Base-by-base conservation (phyloP, 2,113 vertebrate genomes). In the Mirounga angustirostris region DNA sequence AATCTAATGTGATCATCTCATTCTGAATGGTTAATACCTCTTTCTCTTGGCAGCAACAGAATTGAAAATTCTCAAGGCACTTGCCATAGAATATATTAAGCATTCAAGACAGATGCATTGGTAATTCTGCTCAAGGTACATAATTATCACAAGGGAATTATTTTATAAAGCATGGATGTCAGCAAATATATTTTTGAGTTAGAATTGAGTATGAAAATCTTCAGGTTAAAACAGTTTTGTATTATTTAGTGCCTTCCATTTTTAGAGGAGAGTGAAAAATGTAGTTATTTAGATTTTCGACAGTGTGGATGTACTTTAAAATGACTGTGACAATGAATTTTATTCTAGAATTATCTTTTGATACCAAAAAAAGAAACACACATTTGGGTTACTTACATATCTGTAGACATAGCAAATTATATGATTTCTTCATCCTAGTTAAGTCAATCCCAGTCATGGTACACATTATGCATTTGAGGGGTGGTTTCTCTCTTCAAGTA, bases 241-340 rank as follows among this genome's bases (percentile, higher is more conserved):
- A 73, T 86, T 97, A 95, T 96, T 98, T 98, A 98, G 13, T 97
- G 78, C 79, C 74, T 93, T 95, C 79, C 26, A 52, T 96, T 98
- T 97, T 95, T 74, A 96, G 85, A 98, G 92, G 73, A 97, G 73
- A 97, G 94, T 96, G 50, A 96, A 98, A 97, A 93, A 97, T 92
- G 89, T 80, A 78, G 18, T 96, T 97, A 95, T 97, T 97, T 97
- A 91, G 4, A 2, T 6, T 73, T 93, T 63, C 89, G 95, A 87
- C 63, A 98, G 58, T 83, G 30, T 86, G 12, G 69, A 98, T 97
- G 92, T 98, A 97, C 98, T 98, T 97, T 97, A 84, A 98, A 98
- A 93, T 96, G 87, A 97, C 28, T 28, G n/a, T 95, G 96, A 95
- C 80, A 91, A n/a, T 63, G 85, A 91, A 76, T 97, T 96, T 98